Conservation (phyloP, 2,797 vertebrate species). For the Acanthiza pusilla region DNA sequence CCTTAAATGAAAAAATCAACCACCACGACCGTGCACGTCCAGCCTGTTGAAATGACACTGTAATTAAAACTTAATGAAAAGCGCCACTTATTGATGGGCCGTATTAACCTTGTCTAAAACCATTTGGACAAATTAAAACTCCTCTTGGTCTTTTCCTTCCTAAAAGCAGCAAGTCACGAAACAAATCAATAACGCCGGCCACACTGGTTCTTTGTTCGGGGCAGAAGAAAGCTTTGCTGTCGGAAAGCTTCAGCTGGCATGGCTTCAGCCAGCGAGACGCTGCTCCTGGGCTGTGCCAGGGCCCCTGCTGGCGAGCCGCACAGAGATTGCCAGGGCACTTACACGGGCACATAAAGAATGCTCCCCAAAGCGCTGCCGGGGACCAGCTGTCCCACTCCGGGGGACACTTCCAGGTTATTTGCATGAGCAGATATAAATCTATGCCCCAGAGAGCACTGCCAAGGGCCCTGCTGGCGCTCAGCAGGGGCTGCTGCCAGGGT, state of each 20-base stretch:
- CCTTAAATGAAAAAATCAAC: background rate
- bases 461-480: slow-evolving; percentile 31
- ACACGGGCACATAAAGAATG: slow-evolving; percentile 29
- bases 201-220: background rate
- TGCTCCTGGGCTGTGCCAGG: slow-evolving; percentile 32
- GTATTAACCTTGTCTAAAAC: slow-evolving; percentile 58
- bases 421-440: slow-evolving; percentile 44
- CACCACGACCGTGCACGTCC: background rate
- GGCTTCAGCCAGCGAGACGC: background rate
- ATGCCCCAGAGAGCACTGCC: slow-evolving; percentile 1
- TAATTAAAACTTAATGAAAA: slow-evolving; percentile 49
- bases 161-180: background rate
- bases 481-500: background rate
- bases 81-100: background rate
- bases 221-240: slow-evolving; percentile 24
- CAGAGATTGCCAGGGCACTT: slow-evolving; percentile 47
- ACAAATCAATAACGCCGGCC: background rate
- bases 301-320: slow-evolving; percentile 44
- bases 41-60: background rate
- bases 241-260: slow-evolving; percentile 44
- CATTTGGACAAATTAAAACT: slow-evolving; percentile 30
- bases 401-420: slow-evolving; percentile 50
- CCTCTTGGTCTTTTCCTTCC: slow-evolving; percentile 6
- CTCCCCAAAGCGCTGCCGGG: slow-evolving; percentile 18
- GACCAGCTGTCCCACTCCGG: slow-evolving; percentile 55